Evolutionary conservation across 2,113 vertebrate genomes (phyloP).

Genomic region (Nyctibius bracteatus): DNA sequence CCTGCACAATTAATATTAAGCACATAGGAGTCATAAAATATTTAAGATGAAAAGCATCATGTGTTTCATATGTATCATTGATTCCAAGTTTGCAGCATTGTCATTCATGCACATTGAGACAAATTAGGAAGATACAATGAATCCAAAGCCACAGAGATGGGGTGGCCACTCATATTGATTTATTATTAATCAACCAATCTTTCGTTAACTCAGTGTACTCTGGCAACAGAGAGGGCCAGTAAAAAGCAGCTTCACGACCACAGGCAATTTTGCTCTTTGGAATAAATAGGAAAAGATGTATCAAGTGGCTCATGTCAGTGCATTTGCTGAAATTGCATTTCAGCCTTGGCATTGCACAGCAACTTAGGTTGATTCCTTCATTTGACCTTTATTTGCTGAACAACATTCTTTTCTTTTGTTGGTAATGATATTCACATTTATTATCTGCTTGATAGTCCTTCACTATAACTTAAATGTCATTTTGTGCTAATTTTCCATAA

Average conservation of each 20-base stretch:
- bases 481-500: slow-evolving; percentile 71
- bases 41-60: background rate
- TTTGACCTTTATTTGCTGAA: slow-evolving; percentile 61
- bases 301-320: background rate
- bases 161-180: background rate
- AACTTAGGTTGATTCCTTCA: slow-evolving; percentile 17
- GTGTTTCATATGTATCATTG: rapidly evolving
- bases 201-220: background rate
- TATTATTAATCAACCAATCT: background rate
- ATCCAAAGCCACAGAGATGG: background rate
- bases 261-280: background rate
- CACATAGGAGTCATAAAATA: background rate
- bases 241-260: background rate
- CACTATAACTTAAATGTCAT: slow-evolving; percentile 14
- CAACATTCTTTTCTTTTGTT: slow-evolving; percentile 21
- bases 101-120: background rate
- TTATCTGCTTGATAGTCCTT: slow-evolving; percentile 57
- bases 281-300: background rate
- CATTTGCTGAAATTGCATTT: slow-evolving; percentile 44
- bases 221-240: background rate
- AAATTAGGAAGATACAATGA: background rate
- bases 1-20: background rate
- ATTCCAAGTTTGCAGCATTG: background rate
- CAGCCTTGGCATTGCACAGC: background rate
- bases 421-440: slow-evolving; percentile 53